A percentile compares a stretch with the other conserved stretches of the same genome.
Conservation (phyloP, 2,888 invertebrate species). For the Adelognathus sp. region DNA sequence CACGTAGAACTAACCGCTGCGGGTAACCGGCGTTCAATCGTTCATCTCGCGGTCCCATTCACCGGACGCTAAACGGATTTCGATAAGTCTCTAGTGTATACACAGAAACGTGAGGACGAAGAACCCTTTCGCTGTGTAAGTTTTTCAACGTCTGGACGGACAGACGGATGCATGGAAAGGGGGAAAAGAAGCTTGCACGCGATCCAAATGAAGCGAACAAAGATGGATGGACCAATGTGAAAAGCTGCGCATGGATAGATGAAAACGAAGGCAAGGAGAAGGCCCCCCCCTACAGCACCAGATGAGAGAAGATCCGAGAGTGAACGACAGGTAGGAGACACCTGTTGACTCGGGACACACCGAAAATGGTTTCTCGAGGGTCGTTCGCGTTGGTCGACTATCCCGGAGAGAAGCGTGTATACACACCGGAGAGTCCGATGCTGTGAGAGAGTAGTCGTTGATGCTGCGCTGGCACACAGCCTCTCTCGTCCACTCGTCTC, state of each 20-base stretch:
- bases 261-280: constrained; percentile 28
- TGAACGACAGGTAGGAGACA: constrained; percentile 72
- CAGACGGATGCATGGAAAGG: neutral
- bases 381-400: constrained; percentile 44
- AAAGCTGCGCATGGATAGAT: neutral
- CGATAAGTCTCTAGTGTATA: constrained; percentile 66
- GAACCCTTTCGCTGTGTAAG: constrained; percentile 10
- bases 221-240: neutral
- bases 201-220: constrained; percentile 1
- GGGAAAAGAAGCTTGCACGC: too few species aligned
- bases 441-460: constrained; percentile 25
- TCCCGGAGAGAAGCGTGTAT: constrained; percentile 16
- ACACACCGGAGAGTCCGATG: neutral
- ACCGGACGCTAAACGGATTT: constrained; percentile 69
- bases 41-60: constrained; percentile 46
- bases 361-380: constrained; percentile 65
- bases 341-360: constrained; percentile 74
- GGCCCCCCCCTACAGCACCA: neutral
- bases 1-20: neutral
- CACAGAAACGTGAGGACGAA: constrained; percentile 4
- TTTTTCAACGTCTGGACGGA: constrained; percentile 11
- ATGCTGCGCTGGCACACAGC: constrained; percentile 11
- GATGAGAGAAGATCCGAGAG: constrained; percentile 49
- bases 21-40: neutral
- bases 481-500: constrained; percentile 42